These are phyloP conservation scores for Melospiza georgiana DNA, from an alignment of 2,113 vertebrate species.

Conservation along the genomic window DNA sequence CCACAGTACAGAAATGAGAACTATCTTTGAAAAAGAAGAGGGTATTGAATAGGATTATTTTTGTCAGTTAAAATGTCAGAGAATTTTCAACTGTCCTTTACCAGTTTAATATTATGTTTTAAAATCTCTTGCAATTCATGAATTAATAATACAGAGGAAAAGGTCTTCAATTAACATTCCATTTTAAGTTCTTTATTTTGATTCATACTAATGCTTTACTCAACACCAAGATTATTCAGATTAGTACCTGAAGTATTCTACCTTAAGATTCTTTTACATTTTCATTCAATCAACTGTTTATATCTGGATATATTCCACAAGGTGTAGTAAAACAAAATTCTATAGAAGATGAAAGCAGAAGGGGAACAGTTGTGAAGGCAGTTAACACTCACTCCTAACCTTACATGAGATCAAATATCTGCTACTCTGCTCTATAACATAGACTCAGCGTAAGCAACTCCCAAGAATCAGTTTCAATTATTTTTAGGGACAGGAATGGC, in stretches of 20 bases:
- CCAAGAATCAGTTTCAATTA: slow-evolving; percentile 2
- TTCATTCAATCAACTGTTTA: neutral
- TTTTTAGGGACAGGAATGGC: slow-evolving; percentile 50
- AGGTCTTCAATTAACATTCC: neutral
- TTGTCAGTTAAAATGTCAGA: neutral
- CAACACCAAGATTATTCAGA: neutral
- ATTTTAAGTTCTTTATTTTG: neutral
- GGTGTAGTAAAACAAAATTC: neutral
- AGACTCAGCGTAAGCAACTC: neutral
- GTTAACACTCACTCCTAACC: neutral
- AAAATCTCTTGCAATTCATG: accelerated
- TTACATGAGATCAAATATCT: neutral
- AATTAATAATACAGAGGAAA: neutral
- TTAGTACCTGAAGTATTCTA: neutral
- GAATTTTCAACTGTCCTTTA: neutral
- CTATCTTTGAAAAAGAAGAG: neutral
- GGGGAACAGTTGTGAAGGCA: neutral
- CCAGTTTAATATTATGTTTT: neutral
- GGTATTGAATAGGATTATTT: neutral
- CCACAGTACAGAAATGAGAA: neutral
- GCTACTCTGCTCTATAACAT: neutral
- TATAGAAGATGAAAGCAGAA: neutral
- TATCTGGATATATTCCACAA: neutral
- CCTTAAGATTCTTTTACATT: neutral
- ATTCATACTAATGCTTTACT: neutral